A percentile compares a stretch with the other conserved stretches of the same genome.
phyloP scores from a whole-genome alignment of 2,888 invertebrate species.

The Gnatocerus cornutus region DNA sequence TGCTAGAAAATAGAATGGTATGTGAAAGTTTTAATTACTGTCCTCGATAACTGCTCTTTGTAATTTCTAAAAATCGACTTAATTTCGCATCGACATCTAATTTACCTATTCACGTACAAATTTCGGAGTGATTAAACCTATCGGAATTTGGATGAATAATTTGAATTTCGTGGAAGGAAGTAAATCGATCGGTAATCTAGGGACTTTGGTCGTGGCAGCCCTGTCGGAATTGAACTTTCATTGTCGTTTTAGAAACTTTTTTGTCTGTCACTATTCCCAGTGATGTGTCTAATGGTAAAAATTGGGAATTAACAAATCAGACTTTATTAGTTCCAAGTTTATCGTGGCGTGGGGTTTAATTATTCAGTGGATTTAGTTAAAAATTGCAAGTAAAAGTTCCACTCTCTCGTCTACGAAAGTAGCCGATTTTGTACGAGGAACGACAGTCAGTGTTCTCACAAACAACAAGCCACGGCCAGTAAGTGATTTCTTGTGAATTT shows the following conservation, averaged over 20 bases:
- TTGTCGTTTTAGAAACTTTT: constrained; percentile 45
- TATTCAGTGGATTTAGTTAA: constrained; percentile 31
- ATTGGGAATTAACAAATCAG: constrained; percentile 4
- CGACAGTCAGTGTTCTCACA: constrained; percentile 64
- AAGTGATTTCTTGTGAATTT: constrained; percentile 69
- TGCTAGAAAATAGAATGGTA: too few species aligned
- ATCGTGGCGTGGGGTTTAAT: constrained; percentile 9
- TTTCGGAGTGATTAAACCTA: constrained; percentile 22
- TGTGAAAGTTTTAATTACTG: too few species aligned
- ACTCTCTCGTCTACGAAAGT: constrained; percentile 42
- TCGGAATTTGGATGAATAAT: constrained; percentile 42
- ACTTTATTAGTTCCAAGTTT: constrained; percentile 14
- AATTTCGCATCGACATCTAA: not conserved
- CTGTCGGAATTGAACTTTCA: constrained; percentile 41
- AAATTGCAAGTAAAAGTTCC: constrained; percentile 44
- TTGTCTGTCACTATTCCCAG: constrained; percentile 35
- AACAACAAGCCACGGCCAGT: constrained; percentile 73
- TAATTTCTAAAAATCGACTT: not conserved
- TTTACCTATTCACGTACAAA: constrained; percentile 12
- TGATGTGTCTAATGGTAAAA: constrained; percentile 17
- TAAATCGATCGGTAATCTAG: constrained; percentile 42
- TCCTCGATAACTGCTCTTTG: too few species aligned
- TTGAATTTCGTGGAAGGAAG: constrained; percentile 42
- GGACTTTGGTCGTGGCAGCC: constrained; percentile 19
- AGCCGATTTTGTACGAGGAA: constrained; percentile 50